Evolutionary conservation across 2,797 vertebrate genomes (phyloP).

Genomic region (Ctenopoma multispine): DNA sequence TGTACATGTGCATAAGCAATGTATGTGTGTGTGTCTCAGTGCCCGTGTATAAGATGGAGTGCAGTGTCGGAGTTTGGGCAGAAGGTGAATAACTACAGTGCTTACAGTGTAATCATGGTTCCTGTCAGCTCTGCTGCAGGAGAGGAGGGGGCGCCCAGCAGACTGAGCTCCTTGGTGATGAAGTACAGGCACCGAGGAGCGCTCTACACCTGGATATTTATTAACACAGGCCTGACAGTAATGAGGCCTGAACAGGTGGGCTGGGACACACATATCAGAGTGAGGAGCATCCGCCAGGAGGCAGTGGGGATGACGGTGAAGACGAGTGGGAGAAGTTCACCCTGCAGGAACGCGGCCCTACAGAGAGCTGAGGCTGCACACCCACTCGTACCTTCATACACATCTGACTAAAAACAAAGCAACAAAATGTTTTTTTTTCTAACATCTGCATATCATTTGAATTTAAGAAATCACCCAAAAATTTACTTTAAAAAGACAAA

Average conservation of each 20-base stretch:
- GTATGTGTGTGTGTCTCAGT: constrained; percentile 60
- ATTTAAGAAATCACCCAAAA: constrained; percentile 25
- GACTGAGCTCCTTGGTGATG: constrained; percentile 83
- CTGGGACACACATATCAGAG: constrained; percentile 84
- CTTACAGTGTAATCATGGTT: constrained; percentile 89
- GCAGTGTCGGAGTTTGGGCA: constrained; percentile 84
- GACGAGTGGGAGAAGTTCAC: constrained; percentile 82
- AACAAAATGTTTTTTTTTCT: constrained; percentile 47
- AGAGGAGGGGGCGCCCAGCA: constrained; percentile 78
- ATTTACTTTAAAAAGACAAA: constrained; percentile 1
- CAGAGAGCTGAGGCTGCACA: constrained; percentile 66
- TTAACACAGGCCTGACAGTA: constrained; percentile 88
- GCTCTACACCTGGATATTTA: constrained; percentile 89
- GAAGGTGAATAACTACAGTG: constrained; percentile 87
- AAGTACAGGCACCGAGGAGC: constrained; percentile 82
- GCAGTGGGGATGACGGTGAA: constrained; percentile 74
- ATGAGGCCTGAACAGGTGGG: constrained; percentile 88
- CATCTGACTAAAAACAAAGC: constrained; percentile 57
- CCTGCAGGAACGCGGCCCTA: constrained; percentile 67
- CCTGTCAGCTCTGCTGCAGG: constrained; percentile 82
- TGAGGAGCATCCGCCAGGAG: constrained; percentile 82
- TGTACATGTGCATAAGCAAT: constrained; percentile 50
- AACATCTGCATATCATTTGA: constrained; percentile 15
- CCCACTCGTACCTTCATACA: constrained; percentile 68
- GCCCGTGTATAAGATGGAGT: constrained; percentile 82